Evolutionary conservation across 2,113 vertebrate species (phyloP), one percentile per base, ranked within the genome.

Genomic region (Centropristis striata): DNA sequence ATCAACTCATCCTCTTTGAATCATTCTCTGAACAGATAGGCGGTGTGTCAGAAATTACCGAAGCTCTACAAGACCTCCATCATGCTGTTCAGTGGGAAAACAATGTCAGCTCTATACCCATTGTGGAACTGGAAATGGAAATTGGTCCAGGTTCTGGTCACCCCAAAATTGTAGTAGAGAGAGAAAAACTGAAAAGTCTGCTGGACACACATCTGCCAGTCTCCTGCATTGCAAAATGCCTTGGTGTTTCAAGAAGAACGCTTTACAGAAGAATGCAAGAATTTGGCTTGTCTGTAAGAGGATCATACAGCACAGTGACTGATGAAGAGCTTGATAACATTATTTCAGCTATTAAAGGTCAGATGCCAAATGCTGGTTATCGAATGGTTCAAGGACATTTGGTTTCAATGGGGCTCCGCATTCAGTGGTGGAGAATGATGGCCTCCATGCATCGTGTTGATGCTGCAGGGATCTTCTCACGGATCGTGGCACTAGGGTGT

Each of bases 321-420:
- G 63, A 76, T 4, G 6, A 39, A 23, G 28, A 76, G 32, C 42
- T 76, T 25, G 15, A 76, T 53, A 15, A 47, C 27, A 57, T 39
- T 1, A 76, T 76, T 10, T 58, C 28, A 20, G 5, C 1, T 4
- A 12, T 75, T 27, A 66, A 66, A 75, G 1, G 1, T 76, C 74
- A 76, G 36, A 76, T 75, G 39, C 50, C 37, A 66, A 75, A 57
- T 49, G 42, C 63, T 67, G 53, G 63, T 5, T 67, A 76, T 36
- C 15, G 15, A 57, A 50, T 67, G 63, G 74, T 59, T 39, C 28
- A 41, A 37, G 51, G 74, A 5, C 63, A 49, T 59, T 67, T 58
- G 42, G 11, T 58, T 18, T 76, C 63, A 37, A 37, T 76, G 63
- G 74, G 74, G 11, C 12, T 42, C 14, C 13, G 3, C 12, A 4